A percentile compares a stretch with the other conserved stretches of the same genome.
phyloP scores from a whole-genome alignment of 2,113 vertebrate genomes.

The Ailurus styani region DNA sequence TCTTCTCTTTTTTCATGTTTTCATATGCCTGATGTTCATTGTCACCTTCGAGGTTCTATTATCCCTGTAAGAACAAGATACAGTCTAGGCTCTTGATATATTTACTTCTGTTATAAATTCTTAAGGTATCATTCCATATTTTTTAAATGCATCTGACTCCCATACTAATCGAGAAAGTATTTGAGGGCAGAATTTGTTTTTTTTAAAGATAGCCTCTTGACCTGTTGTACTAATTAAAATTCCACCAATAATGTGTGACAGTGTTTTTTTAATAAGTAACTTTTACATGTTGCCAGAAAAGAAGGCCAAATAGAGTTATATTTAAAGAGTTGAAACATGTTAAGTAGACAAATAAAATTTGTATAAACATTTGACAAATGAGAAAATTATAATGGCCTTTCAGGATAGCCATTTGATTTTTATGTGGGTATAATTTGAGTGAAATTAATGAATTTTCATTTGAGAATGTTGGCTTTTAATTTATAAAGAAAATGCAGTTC shows the following conservation, averaged over 20 bases:
- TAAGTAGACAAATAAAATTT: conserved; percentile 25
- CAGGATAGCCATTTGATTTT: conserved; percentile 17
- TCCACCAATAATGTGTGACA: neutral
- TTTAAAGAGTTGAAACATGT: neutral
- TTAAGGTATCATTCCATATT: neutral
- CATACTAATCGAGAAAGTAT: neutral
- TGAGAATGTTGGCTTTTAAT: conserved; percentile 13
- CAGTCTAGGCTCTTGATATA: neutral
- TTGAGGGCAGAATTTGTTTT: neutral
- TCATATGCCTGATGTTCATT: neutral
- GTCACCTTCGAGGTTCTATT: neutral
- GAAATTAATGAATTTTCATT: conserved; percentile 34
- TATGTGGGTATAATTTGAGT: neutral
- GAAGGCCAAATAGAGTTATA: neutral
- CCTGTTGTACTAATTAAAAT: neutral
- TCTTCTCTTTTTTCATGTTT: neutral
- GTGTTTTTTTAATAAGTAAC: neutral
- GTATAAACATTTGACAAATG: conserved; percentile 19
- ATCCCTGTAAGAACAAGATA: neutral
- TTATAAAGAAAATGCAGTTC: conserved; percentile 16
- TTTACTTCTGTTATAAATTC: neutral
- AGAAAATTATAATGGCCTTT: neutral
- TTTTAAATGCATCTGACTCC: neutral
- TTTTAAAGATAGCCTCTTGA: neutral
- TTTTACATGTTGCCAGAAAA: neutral